phyloP scores from a whole-genome alignment of 2,797 vertebrate genomes.

The Anolis apletophallus region DNA sequence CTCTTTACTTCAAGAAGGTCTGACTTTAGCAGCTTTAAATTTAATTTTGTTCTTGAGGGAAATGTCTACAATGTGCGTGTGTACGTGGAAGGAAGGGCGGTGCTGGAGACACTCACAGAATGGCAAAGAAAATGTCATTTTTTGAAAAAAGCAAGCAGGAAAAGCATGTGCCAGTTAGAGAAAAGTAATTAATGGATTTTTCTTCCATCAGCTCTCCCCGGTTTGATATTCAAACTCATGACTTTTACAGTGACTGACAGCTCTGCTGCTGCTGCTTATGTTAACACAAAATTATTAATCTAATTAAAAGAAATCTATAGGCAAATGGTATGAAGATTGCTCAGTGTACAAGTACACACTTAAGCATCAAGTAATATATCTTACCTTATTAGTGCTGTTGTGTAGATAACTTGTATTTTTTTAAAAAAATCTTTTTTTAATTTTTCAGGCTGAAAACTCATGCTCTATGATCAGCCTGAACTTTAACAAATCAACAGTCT shows the following conservation, averaged over 20 bases:
- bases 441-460: neutral
- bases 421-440: neutral
- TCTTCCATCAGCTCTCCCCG: conserved; percentile 37
- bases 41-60: conserved; percentile 73
- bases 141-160: conserved; percentile 40
- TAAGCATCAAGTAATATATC: neutral
- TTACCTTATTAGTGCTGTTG: neutral
- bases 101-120: conserved; percentile 41
- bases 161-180: conserved; percentile 51
- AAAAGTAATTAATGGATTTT: conserved; percentile 61
- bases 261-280: conserved; percentile 45
- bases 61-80: conserved; percentile 13
- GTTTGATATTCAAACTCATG: conserved; percentile 61
- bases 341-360: conserved; percentile 26
- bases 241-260: conserved; percentile 48
- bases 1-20: conserved; percentile 71
- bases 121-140: conserved; percentile 69
- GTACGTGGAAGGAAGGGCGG: conserved; percentile 23
- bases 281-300: conserved; percentile 51
- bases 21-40: conserved; percentile 71
- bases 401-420: too few relatives aligned
- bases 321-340: conserved; percentile 23
- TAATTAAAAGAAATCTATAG: conserved; percentile 44
- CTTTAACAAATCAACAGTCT: neutral
- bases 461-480: neutral